phyloP scores from a whole-genome alignment of 2,888 invertebrate species.

The Zhuqinia jingwanae region DNA sequence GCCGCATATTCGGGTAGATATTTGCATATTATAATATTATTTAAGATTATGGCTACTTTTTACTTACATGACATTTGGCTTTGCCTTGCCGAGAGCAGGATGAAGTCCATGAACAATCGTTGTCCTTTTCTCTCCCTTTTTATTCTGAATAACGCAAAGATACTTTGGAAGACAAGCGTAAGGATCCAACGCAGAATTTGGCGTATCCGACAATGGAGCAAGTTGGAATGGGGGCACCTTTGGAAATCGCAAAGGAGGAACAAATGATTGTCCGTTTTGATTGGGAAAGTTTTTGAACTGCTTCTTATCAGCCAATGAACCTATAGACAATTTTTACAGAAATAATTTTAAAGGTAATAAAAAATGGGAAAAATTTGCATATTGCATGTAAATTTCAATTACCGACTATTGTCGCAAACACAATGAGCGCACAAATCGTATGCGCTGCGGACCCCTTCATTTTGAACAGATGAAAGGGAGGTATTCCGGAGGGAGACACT shows the following conservation, averaged over 20 bases:
- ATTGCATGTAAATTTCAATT: too few relatives aligned
- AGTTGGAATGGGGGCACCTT: conserved; percentile 37
- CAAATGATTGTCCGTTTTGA: not conserved
- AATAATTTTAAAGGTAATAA: not conserved
- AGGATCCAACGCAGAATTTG: conserved; percentile 35
- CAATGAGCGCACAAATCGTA: conserved; percentile 9
- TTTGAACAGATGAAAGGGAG: not conserved
- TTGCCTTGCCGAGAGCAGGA: conserved; percentile 63
- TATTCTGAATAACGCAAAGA: conserved; percentile 67
- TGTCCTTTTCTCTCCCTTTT: conserved; percentile 68
- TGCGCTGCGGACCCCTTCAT: conserved; percentile 51
- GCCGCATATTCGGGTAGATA: too few relatives aligned
- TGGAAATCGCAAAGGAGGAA: conserved; percentile 33
- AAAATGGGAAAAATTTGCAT: too few relatives aligned
- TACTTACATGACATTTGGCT: conserved; percentile 57
- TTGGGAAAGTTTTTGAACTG: conserved; percentile 17
- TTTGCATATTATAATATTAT: too few relatives aligned
- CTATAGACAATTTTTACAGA: conserved; percentile 30
- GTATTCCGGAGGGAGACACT: not conserved
- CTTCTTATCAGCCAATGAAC: conserved; percentile 41
- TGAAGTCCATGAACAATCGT: conserved; percentile 70
- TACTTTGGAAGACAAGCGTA: conserved; percentile 73
- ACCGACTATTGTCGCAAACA: conserved; percentile 29
- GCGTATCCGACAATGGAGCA: not conserved
- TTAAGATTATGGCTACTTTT: too few relatives aligned